A percentile compares a stretch with the other conserved stretches of the same genome.
Conservation (phyloP, 2,797 vertebrate genomes). For the Poliocrania exsul region DNA sequence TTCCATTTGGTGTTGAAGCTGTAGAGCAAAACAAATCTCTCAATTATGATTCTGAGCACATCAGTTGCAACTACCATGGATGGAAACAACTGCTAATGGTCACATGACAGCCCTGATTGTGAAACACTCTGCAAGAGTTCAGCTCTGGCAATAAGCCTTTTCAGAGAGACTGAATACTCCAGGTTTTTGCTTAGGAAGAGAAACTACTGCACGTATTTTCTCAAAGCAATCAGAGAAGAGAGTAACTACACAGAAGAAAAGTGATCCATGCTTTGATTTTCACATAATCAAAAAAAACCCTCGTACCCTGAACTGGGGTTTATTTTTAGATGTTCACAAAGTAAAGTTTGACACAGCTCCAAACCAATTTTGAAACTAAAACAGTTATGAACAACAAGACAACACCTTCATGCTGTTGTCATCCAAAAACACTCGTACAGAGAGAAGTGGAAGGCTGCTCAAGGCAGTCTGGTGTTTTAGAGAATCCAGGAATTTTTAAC, state of each 20-base stretch:
- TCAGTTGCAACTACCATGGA: neutral
- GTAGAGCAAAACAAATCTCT: neutral
- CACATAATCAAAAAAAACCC: neutral
- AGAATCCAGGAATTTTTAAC: neutral
- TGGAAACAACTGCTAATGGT: neutral
- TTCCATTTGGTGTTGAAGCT: neutral
- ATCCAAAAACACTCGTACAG: neutral
- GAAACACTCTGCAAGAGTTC: neutral
- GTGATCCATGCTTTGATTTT: neutral
- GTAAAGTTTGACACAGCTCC: neutral
- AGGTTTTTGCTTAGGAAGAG: neutral
- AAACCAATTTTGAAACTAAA: neutral
- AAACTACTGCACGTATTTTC: neutral
- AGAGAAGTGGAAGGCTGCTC: neutral
- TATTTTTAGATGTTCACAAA: neutral
- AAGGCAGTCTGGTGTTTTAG: neutral
- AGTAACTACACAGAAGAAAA: neutral
- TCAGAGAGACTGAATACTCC: neutral
- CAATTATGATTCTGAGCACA: conserved; percentile 42
- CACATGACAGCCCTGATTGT: neutral
- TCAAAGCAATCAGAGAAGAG: neutral
- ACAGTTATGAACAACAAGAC: neutral
- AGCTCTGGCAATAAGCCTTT: neutral
- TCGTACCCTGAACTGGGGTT: neutral
- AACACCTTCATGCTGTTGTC: neutral